These are phyloP conservation scores for Ptilodon capucinus DNA, from an alignment of 2,888 invertebrate species.

Conservation along the genomic window DNA sequence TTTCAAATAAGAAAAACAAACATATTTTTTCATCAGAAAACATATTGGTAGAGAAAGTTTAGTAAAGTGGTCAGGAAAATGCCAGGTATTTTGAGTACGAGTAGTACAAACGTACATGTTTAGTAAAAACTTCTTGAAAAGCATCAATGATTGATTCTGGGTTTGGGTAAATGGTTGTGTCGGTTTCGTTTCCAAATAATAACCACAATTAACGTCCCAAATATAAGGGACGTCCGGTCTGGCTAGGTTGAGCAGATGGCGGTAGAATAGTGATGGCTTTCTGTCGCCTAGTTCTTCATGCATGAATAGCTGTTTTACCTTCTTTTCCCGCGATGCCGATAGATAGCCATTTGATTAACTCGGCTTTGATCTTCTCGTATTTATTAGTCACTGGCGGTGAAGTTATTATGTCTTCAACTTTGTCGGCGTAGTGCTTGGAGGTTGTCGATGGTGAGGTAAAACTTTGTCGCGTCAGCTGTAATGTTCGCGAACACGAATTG, in stretches of 20 bases:
- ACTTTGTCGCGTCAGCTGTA: neutral
- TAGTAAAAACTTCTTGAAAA: too few relatives aligned
- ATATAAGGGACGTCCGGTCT: slow-evolving; percentile 1
- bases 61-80: too few relatives aligned
- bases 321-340: slow-evolving; percentile 1
- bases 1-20: too few relatives aligned
- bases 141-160: too few relatives aligned
- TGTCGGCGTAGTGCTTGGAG: neutral
- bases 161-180: too few relatives aligned
- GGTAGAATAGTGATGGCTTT: slow-evolving; percentile 2
- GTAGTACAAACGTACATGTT: too few relatives aligned
- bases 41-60: too few relatives aligned
- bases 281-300: slow-evolving; percentile 4
- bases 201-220: too few relatives aligned
- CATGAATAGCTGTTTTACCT: slow-evolving; percentile 1
- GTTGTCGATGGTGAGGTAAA: neutral
- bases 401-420: neutral
- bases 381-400: neutral
- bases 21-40: too few relatives aligned
- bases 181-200: too few relatives aligned
- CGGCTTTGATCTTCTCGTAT: slow-evolving; percentile 1
- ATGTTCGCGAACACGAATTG: slow-evolving; percentile 1
- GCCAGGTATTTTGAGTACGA: too few relatives aligned
- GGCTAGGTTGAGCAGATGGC: neutral
- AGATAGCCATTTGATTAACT: slow-evolving; percentile 1